A percentile compares a stretch with the other conserved stretches of the same genome.
Conservation (phyloP, 2,113 vertebrate genomes). For the Gulo gulo region DNA sequence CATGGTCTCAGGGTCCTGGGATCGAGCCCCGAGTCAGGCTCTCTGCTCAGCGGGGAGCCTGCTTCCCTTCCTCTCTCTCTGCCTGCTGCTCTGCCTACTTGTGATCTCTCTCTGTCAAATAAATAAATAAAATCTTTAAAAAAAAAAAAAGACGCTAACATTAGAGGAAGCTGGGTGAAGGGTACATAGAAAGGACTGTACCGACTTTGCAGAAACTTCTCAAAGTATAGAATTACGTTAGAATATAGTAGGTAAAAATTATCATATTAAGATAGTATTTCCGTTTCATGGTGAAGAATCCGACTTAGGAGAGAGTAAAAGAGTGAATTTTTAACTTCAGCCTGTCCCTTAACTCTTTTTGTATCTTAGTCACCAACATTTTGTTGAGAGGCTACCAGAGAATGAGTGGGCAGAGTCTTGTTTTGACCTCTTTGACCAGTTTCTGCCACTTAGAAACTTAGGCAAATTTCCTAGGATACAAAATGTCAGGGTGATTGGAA, state of each 20-base stretch:
- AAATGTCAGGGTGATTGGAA: background rate
- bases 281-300: background rate
- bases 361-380: background rate
- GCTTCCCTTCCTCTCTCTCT: too few species aligned
- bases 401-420: background rate
- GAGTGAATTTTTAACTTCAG: background rate
- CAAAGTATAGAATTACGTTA: background rate
- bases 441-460: conserved; percentile 1
- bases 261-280: background rate
- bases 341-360: background rate
- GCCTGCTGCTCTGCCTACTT: too few species aligned
- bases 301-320: background rate
- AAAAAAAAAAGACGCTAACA: background rate
- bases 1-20: too few species aligned
- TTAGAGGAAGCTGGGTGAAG: background rate
- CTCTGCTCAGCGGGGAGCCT: too few species aligned
- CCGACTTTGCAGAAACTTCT: background rate
- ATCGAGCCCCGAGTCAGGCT: too few species aligned
- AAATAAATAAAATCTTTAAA: too few species aligned
- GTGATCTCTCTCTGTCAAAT: too few species aligned
- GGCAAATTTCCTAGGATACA: background rate
- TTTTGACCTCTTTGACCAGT: background rate
- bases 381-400: background rate
- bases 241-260: background rate
- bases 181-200: background rate